Percentiles rank a stretch among this genome's conserved stretches.
These are phyloP conservation scores for Chrysemys picta DNA, from an alignment of 2,113 vertebrate species.

Conservation along the genomic window DNA sequence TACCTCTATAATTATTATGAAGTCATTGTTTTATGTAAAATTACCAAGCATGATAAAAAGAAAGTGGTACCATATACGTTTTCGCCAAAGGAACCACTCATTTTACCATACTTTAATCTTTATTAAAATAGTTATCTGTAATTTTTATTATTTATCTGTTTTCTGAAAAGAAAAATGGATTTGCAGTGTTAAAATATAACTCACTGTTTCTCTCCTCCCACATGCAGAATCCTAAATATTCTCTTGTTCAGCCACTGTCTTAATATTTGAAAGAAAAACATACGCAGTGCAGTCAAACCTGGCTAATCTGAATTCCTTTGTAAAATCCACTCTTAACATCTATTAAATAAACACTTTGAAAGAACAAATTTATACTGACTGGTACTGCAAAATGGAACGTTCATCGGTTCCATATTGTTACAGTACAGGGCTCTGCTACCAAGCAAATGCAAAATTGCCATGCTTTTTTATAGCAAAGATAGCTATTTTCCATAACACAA, in stretches of 20 bases:
- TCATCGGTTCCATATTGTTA: accelerated
- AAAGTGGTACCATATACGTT: background rate
- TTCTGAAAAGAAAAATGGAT: background rate
- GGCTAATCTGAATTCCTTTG: background rate
- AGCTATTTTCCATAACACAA: conserved; percentile 6
- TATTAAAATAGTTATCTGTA: background rate
- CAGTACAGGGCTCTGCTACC: background rate
- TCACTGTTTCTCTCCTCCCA: background rate
- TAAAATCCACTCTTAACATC: background rate
- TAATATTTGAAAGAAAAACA: background rate
- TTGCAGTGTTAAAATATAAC: background rate
- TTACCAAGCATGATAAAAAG: background rate
- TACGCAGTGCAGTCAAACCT: background rate
- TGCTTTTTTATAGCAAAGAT: background rate
- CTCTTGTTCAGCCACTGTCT: background rate
- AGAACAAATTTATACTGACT: background rate
- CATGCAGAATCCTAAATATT: background rate
- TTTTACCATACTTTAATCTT: background rate
- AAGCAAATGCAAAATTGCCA: background rate
- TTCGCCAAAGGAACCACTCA: background rate
- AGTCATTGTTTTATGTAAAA: background rate
- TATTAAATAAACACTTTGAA: background rate
- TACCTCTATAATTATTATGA: background rate
- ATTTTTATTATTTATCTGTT: background rate
- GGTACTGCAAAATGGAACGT: background rate